A percentile compares a stretch with the other conserved stretches of the same genome.
These are phyloP conservation scores for Didymodactylos carnosus DNA, from an alignment of 2,888 invertebrate species.

Conservation along the genomic window DNA sequence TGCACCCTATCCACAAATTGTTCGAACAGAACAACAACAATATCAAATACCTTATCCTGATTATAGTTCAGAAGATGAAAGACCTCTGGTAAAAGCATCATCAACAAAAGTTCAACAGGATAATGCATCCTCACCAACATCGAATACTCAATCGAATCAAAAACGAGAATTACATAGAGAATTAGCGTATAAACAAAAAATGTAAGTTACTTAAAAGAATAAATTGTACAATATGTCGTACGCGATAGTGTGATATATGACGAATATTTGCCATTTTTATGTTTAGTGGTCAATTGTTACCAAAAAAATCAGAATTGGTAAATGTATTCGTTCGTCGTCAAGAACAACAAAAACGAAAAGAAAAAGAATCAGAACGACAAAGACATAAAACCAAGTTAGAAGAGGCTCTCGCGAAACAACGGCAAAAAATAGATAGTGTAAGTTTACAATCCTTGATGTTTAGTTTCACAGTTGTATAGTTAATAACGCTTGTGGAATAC, in stretches of 20 bases:
- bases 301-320: neutral
- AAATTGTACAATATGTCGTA: neutral
- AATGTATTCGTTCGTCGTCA: neutral
- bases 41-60: neutral
- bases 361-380: neutral
- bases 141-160: neutral
- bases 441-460: no score
- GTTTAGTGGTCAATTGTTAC: neutral
- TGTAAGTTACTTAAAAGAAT: neutral
- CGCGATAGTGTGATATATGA: no score
- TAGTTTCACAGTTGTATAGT: no score
- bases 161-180: neutral
- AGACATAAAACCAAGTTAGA: neutral
- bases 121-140: no score
- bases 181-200: neutral
- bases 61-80: neutral
- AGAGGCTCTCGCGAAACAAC: neutral
- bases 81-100: neutral
- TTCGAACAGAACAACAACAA: neutral
- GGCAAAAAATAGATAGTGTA: neutral
- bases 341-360: neutral
- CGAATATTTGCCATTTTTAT: no score
- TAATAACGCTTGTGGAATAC: no score
- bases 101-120: no score
- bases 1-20: neutral